A percentile compares a stretch with the other conserved stretches of the same genome.
Evolutionary conservation across 2,113 vertebrate species (phyloP).

Genomic region (Eublepharis macularius): DNA sequence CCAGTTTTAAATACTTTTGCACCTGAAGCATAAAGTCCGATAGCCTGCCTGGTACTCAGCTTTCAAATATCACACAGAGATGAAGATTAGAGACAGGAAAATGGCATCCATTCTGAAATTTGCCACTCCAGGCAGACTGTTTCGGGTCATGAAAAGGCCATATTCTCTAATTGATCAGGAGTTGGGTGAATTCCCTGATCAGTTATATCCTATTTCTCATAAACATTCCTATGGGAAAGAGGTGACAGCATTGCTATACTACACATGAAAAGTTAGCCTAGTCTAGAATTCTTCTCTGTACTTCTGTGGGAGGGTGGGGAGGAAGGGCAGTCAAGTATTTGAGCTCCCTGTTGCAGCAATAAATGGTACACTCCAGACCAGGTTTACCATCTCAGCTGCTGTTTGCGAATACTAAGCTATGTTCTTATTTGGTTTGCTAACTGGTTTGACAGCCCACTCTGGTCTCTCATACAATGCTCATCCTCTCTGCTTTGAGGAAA

Average conservation of each 20-base stretch:
- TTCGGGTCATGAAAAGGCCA: background rate
- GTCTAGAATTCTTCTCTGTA: background rate
- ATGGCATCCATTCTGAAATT: background rate
- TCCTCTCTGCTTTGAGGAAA: background rate
- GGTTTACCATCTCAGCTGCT: background rate
- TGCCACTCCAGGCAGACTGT: background rate
- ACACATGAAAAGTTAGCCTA: background rate
- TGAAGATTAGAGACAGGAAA: background rate
- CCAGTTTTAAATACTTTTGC: background rate
- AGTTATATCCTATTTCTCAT: background rate
- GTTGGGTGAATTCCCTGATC: background rate
- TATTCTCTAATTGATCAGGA: background rate
- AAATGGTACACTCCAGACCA: background rate
- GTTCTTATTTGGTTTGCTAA: background rate
- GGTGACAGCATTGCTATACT: background rate
- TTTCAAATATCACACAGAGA: background rate
- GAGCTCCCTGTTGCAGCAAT: background rate
- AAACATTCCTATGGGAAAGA: background rate
- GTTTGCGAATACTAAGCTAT: background rate
- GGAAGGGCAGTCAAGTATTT: background rate
- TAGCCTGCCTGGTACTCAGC: background rate
- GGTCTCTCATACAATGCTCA: background rate
- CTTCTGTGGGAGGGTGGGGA: background rate
- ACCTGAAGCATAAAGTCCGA: background rate
- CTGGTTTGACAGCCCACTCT: background rate